Evolutionary conservation across 1,140 invertebrate genomes (phyloP), one percentile per base, ranked within the genome.

Genomic region (Cataglyphis hispanica): DNA sequence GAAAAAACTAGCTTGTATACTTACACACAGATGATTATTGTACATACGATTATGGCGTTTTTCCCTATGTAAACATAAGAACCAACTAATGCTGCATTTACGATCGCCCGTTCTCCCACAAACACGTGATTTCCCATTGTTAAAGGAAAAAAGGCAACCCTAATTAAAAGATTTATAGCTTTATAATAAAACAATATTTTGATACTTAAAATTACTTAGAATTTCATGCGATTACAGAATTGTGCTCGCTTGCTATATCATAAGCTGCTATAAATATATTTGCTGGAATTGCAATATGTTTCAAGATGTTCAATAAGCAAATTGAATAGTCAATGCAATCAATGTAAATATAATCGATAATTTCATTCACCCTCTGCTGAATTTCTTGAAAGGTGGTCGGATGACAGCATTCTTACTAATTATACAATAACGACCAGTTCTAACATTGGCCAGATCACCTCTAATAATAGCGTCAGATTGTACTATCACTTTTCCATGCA

Each of bases 41-140:
- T 91, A 97, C 98, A 96, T 96, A 98, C 99, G 95, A 99, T 99
- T 31, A 99, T 98, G 92, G 98, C 99, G 96, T 99, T 99, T 95
- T 99, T 99, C 72, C 99, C 99, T 92, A 99, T 99, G 93, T 99
- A 98, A 64, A 99, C 99, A 95, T 98, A 99, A 43, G 98, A 99
- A 25, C 99, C 99, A 88, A 99, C 97, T 83, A 98, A 96, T 27
- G 98, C 98, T 67, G 99, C 99, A 96, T 99, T 99, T 0, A 99
- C 97, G 46, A 99, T 97, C 53, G 98, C 98, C 91, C 98, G 97
- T 95, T 99, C 99, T 69, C 98, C 99, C 90, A 99, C 98, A 95
- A 98, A 99, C 0, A 99, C 99, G 96, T 99, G 98, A 94, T 99
- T 99, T 1, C 99, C 99, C 96, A 99, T 99, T 93, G 98, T 97